phyloP scores from a whole-genome alignment of 2,113 vertebrate species.

The Channa maculata region DNA sequence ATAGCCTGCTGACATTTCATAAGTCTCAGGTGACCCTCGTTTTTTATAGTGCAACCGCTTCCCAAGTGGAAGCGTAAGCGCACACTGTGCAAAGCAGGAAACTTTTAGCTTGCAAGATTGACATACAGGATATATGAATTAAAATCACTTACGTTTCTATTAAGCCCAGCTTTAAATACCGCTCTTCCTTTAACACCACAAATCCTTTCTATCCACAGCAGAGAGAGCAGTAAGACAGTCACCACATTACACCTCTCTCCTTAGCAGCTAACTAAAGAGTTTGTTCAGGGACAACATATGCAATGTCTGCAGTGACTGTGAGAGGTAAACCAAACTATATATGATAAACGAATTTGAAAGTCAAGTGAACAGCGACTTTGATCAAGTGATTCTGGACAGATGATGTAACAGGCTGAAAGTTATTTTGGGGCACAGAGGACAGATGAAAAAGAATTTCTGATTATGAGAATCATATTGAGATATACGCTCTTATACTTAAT shows the following conservation, averaged over 20 bases:
- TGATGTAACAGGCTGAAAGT: conserved; percentile 67
- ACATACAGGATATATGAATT: no score
- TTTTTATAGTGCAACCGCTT: no score
- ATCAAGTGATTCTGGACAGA: conserved; percentile 22
- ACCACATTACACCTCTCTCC: neutral
- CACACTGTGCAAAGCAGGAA: no score
- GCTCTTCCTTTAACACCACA: no score
- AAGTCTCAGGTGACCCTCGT: no score
- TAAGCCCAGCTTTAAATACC: no score
- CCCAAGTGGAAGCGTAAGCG: no score
- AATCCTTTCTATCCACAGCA: neutral
- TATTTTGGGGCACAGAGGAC: conserved; percentile 21
- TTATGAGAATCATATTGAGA: conserved; percentile 5
- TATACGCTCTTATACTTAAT: neutral
- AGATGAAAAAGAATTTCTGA: conserved; percentile 16
- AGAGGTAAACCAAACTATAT: conserved; percentile 12
- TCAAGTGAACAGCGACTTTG: conserved; percentile 34
- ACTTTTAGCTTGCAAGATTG: no score
- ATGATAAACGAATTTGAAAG: conserved; percentile 31
- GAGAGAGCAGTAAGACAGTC: neutral
- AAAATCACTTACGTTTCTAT: no score
- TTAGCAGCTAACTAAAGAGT: neutral
- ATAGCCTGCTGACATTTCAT: no score
- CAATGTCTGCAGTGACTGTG: neutral
- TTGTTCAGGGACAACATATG: neutral